Percentiles rank a stretch among this genome's conserved stretches.
Evolutionary conservation across 2,888 invertebrate genomes (phyloP).

Genomic region (Drosophila colorata): DNA sequence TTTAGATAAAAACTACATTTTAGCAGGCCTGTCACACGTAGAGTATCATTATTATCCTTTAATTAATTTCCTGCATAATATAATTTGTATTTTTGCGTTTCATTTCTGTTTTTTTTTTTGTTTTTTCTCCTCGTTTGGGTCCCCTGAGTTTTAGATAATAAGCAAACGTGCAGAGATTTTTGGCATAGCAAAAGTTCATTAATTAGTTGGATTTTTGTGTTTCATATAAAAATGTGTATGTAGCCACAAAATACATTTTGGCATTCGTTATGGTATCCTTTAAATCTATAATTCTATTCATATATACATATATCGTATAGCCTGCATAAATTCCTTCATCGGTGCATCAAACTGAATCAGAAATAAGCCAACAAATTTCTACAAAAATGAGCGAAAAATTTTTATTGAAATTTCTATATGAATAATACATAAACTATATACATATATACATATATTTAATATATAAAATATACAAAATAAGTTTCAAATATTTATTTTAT

Average conservation of each 20-base stretch:
- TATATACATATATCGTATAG: conserved; percentile 34
- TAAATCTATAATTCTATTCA: conserved; percentile 39
- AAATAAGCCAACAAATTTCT: conserved; percentile 28
- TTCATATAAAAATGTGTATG: conserved; percentile 10
- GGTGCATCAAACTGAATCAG: conserved; percentile 64
- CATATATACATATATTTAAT: conserved; percentile 44
- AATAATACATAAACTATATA: conserved; percentile 52
- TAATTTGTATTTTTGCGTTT: conserved; percentile 39
- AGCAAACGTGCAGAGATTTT: conserved; percentile 66
- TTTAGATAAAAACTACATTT: conserved; percentile 69
- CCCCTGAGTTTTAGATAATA: conserved; percentile 74
- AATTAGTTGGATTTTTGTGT: conserved; percentile 58
- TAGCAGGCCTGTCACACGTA: conserved; percentile 45
- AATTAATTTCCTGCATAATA: conserved; percentile 74
- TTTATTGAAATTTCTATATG: conserved; percentile 66
- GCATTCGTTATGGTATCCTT: conserved; percentile 34
- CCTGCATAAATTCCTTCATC: conserved; percentile 68
- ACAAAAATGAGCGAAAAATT: conserved; percentile 57
- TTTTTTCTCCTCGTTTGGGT: conserved; percentile 24
- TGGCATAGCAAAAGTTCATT: conserved; percentile 57
- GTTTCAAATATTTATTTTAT: conserved; percentile 64
- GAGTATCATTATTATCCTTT: conserved; percentile 70
- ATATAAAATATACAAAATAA: conserved; percentile 65
- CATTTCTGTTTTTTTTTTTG: conserved; percentile 4
- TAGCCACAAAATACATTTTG: conserved; percentile 25